Conservation (phyloP, 2,113 vertebrate species). For the Gallinago media region DNA sequence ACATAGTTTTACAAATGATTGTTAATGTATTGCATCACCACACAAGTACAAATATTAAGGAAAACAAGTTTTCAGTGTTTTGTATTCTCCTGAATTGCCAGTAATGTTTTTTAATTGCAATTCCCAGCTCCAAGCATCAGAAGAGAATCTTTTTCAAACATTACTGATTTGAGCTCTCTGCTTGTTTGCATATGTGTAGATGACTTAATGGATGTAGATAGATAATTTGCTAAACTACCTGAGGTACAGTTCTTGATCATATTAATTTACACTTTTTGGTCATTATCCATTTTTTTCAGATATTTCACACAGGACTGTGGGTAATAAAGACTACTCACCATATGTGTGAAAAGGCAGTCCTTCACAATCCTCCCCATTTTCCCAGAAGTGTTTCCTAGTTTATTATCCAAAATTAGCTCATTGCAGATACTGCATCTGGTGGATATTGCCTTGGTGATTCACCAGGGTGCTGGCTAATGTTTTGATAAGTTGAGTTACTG, state of each 20-base stretch:
- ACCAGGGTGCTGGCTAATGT: neutral
- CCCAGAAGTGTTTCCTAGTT: neutral
- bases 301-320: neutral
- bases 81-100: neutral
- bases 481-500: slow-evolving; percentile 29
- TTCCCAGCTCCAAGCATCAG: neutral
- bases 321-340: neutral
- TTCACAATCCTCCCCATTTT: neutral
- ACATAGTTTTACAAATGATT: neutral
- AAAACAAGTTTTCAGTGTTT: neutral
- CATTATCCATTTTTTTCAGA: neutral
- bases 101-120: neutral
- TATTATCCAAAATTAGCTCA: neutral
- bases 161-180: neutral
- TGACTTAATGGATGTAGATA: neutral
- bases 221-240: neutral
- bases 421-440: neutral
- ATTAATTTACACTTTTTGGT: neutral
- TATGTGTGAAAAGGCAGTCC: neutral
- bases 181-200: neutral
- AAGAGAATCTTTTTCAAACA: neutral
- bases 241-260: neutral
- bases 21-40: fast-evolving
- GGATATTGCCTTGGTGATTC: neutral
- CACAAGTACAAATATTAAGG: neutral